Base-by-base conservation (phyloP, 1,140 invertebrate species). In the Drosophila pruinosa region DNA sequence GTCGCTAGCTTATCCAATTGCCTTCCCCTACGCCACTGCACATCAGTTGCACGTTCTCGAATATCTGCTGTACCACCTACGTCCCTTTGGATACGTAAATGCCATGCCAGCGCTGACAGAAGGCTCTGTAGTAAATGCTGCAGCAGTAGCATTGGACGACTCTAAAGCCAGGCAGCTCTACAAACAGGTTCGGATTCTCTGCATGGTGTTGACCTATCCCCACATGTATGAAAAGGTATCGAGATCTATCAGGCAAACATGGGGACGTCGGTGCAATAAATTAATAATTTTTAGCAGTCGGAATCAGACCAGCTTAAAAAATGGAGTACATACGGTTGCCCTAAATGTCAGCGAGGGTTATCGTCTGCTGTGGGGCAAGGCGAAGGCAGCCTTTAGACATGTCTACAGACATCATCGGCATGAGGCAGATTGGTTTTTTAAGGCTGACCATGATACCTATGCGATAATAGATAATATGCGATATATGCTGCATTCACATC, bases 401-500 rank as follows among this genome's bases (percentile, higher is more conserved):
- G 93, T 97, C n/a, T 97, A 97, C 79, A 92, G 95, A 34, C 93
- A 97, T 89, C 95, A 98, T 89, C 91, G 94, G 14, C 92, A 97
- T 70, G 93, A 97, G 72, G 95, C 94, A 4, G 97, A 98, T 91
- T 98, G 97, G 97, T 98, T 98, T 91, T 92, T 98, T 74, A 99
- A 98, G 92, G 97, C 97, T 22, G 97, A 98, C 86, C 97, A 98
- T 92, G 97, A 99, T 88, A 98, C 97, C 92, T 98, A 97, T 91
- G 96, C 97, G n/a, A 93, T 98, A 21, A 94, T 98, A 1, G 97
- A 98, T 91, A 99, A 98, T 92, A 92, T 99, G 31, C 93, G 97
- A 15, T 96, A 96, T 75, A 95, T 99, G 95, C 91, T 99, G n/a
- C 93, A 94, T 2, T 92, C 94, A 0, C 94, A 97, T 75, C 93